Evolutionary conservation across 2,113 vertebrate species (phyloP), one percentile per base, ranked within the genome.

Genomic region (Phoenicopterus ruber): DNA sequence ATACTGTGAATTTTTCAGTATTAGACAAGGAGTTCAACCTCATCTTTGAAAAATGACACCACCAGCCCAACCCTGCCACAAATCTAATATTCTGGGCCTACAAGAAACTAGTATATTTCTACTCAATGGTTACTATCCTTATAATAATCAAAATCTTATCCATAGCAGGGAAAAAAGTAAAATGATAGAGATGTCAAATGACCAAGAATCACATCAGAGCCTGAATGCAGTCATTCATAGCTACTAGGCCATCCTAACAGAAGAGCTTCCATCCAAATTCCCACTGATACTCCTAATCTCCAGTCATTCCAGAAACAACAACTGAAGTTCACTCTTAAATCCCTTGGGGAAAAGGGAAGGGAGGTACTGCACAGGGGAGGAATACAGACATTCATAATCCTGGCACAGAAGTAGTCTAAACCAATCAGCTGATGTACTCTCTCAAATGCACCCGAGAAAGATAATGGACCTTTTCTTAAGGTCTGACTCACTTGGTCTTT

Each of bases 401-500:
- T 66, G 73, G 44, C 57, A 57, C 29, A 54, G 38, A 34, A 49
- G 31, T 21, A 49, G 31, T 21, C 32, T 31, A 24, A 36, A 26
- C 21, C 29, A 32, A 24, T 12, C 26, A 47, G 52, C 38, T 76
- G 34, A 58, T 36, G 9, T 5, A 34, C 15, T 5, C 5, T 17
- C 69, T 79, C 66, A 66, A 78, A 65, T 17, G n/a, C 38, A 61
- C 34, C 65, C 9, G 0, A 14, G 34, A 1, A 17, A 61, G 73
- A 10, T 10, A 78, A 28, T 1, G 12, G 4, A 36, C 16, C 2
- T 38, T 25, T 8, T 19, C 49, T 47, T 42, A 5, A 22, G 29
- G 42, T 58, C 69, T 82, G 21, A 96, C 96, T 98, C 97, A 99
- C 99, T 98, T 99, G 99, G 96, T 99, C 99, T 98, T 99, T 99